Conservation (phyloP, 2,888 invertebrate genomes). For the Heliconius charithonia region DNA sequence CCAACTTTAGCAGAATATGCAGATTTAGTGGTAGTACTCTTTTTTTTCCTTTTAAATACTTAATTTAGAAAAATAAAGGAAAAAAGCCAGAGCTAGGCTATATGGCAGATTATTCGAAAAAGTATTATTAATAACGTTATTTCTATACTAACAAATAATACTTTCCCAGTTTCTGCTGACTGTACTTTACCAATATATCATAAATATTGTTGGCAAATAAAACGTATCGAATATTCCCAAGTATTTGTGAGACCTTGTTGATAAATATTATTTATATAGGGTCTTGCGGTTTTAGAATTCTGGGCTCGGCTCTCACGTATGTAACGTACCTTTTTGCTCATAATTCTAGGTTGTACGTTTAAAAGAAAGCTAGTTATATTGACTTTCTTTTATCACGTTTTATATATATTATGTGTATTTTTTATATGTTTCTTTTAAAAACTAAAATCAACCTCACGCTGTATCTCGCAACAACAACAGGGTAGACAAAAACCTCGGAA, state of each 20-base stretch:
- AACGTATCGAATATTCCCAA: conserved; percentile 4
- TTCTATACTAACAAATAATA: background rate
- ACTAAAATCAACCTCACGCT: too few relatives aligned
- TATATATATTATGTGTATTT: too few relatives aligned
- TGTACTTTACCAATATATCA: conserved; percentile 3
- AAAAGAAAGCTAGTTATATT: background rate
- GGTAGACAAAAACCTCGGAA: too few relatives aligned
- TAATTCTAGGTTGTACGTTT: background rate
- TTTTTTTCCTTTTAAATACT: too few relatives aligned
- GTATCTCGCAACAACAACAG: too few relatives aligned
- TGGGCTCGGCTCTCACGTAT: conserved; percentile 1
- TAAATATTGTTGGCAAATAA: background rate
- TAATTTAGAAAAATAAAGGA: too few relatives aligned
- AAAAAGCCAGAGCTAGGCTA: background rate
- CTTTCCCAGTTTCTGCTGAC: background rate
- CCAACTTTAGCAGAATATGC: too few relatives aligned
- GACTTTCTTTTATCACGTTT: background rate
- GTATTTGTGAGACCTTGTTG: conserved; percentile 16
- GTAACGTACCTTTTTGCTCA: background rate
- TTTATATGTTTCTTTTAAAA: too few relatives aligned
- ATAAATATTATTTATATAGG: conserved; percentile 9
- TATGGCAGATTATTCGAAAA: background rate
- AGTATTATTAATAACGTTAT: background rate
- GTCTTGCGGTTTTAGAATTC: background rate
- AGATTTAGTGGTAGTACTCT: too few relatives aligned